phyloP scores from a whole-genome alignment of 2,797 vertebrate species.

The Champsocephalus esox region DNA sequence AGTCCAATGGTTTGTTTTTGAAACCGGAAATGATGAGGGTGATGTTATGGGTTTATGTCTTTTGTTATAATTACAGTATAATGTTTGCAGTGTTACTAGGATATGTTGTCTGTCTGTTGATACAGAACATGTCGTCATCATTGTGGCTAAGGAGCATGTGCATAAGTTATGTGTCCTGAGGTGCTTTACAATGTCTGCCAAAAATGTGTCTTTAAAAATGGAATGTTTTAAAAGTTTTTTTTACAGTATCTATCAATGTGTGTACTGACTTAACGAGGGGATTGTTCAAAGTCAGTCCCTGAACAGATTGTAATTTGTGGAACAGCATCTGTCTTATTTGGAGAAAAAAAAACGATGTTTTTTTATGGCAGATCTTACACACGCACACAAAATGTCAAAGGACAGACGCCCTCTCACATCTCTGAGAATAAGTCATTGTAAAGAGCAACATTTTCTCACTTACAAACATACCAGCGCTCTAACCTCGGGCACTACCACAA shows the following conservation, averaged over 20 bases:
- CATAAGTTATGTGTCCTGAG: neutral
- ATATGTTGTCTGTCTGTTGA: constrained; percentile 11
- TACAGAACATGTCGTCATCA: neutral
- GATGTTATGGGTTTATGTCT: constrained; percentile 15
- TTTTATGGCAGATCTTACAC: neutral
- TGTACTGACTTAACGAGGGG: neutral
- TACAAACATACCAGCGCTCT: neutral
- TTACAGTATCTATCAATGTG: neutral
- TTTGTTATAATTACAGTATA: neutral
- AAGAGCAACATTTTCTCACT: constrained; percentile 7
- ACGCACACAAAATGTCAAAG: neutral
- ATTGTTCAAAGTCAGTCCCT: neutral
- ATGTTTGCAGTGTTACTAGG: constrained; percentile 1
- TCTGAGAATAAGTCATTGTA: constrained; percentile 3
- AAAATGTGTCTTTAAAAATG: neutral
- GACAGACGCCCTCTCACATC: neutral
- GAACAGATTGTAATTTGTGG: neutral
- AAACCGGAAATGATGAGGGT: neutral
- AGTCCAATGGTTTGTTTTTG: neutral
- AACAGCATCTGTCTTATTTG: neutral
- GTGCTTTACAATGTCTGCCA: constrained; percentile 8
- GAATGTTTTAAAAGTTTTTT: neutral
- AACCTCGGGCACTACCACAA: neutral
- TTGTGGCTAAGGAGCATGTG: neutral
- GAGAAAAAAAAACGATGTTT: no score